Percentiles rank a stretch among this genome's conserved stretches.
Evolutionary conservation across 2,888 invertebrate genomes (phyloP).

Genomic region (Tholera decimalis): DNA sequence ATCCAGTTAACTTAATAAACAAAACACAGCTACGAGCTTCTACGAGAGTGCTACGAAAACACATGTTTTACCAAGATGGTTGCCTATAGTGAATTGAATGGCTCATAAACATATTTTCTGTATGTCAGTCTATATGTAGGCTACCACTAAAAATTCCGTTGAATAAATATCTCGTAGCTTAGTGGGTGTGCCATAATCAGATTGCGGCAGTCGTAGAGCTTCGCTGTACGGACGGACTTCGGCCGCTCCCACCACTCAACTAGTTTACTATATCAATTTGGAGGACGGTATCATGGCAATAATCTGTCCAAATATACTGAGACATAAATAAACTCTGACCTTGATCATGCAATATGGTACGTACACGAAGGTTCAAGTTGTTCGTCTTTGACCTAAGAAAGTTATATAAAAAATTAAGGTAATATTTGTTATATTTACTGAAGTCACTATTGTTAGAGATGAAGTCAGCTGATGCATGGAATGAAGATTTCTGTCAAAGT

Average conservation of each 20-base stretch:
- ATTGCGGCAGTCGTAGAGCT: slow-evolving; percentile 90
- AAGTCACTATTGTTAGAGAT: neutral
- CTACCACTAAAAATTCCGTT: slow-evolving; percentile 47
- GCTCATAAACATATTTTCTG: neutral
- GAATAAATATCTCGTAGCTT: slow-evolving; percentile 72
- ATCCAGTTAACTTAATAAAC: slow-evolving; percentile 27
- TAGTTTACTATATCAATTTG: slow-evolving; percentile 64
- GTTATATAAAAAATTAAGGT: slow-evolving; percentile 16
- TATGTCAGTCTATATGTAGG: slow-evolving; percentile 24
- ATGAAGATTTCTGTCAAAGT: slow-evolving; percentile 22
- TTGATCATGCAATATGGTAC: slow-evolving; percentile 46
- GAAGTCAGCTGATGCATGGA: neutral
- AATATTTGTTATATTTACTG: too few relatives aligned
- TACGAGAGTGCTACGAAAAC: slow-evolving; percentile 62
- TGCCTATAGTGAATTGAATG: slow-evolving; percentile 1
- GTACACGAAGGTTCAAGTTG: slow-evolving; percentile 13
- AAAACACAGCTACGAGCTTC: slow-evolving; percentile 57
- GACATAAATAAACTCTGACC: slow-evolving; percentile 46
- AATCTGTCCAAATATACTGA: slow-evolving; percentile 34
- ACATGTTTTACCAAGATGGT: slow-evolving; percentile 12
- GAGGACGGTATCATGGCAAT: slow-evolving; percentile 37
- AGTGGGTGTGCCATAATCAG: slow-evolving; percentile 90
- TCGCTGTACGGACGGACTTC: slow-evolving; percentile 78
- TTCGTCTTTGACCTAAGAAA: slow-evolving; percentile 36
- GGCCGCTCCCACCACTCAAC: slow-evolving; percentile 83